Percentiles rank a stretch among this genome's conserved stretches.
Evolutionary conservation across 2,113 vertebrate genomes (phyloP).

Genomic region (Tyrannus savana): DNA sequence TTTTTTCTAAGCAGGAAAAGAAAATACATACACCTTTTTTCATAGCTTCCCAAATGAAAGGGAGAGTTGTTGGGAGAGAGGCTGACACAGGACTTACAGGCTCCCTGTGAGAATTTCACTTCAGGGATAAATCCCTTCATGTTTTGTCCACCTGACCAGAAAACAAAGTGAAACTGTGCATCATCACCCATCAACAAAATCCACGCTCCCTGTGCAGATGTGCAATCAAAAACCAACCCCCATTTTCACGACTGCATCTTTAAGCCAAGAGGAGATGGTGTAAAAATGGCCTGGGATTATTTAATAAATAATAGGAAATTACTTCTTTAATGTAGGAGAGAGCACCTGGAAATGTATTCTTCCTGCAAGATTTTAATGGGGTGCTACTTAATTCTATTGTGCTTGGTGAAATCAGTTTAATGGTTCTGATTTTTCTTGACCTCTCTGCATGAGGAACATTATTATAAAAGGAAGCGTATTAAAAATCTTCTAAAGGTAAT

Average conservation of each 20-base stretch:
- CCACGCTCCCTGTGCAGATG: not conserved
- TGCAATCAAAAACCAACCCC: not conserved
- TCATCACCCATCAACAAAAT: not conserved
- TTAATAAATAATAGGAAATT: slow-evolving; percentile 3
- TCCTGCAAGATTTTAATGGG: not conserved
- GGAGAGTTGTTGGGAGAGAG: not conserved
- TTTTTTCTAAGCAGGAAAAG: not conserved
- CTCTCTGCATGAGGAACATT: not conserved
- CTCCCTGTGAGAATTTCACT: not conserved
- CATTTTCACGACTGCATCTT: not conserved
- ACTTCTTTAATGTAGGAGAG: not conserved
- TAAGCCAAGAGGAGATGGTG: not conserved
- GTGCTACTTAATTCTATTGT: slow-evolving; percentile 8
- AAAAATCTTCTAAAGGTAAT: not conserved
- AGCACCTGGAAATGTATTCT: not conserved
- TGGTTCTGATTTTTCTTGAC: not conserved
- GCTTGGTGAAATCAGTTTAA: not conserved
- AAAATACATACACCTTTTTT: not conserved
- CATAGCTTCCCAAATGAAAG: not conserved
- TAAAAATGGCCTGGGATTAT: not conserved
- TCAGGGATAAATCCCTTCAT: not conserved
- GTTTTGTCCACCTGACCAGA: not conserved
- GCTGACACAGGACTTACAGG: not conserved
- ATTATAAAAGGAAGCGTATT: not conserved
- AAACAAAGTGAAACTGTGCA: not conserved